phyloP scores from a whole-genome alignment of 2,797 vertebrate species.

The Squalus acanthias region DNA sequence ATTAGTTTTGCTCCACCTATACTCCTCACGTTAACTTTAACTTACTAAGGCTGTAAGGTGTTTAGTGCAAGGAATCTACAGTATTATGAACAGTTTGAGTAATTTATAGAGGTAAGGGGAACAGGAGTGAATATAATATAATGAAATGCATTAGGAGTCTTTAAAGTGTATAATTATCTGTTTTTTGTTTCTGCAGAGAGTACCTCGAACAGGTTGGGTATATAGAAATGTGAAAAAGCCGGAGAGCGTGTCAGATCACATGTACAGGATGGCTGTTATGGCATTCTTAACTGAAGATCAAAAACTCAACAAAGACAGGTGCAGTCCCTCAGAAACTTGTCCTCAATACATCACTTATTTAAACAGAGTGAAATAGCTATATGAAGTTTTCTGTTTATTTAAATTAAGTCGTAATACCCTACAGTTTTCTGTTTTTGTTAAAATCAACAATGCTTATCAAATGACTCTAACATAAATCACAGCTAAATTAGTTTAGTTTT shows the following conservation, averaged over 20 bases:
- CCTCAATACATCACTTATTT: background rate
- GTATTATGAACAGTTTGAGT: background rate
- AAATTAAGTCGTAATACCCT: background rate
- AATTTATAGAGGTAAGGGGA: background rate
- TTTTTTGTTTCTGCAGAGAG: conserved; percentile 59
- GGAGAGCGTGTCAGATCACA: conserved; percentile 93
- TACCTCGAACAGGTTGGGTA: conserved; percentile 89
- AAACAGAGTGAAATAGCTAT: background rate
- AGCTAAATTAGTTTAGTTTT: background rate
- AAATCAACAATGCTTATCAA: background rate
- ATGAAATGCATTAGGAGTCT: background rate
- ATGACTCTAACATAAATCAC: background rate
- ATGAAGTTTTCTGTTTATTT: background rate
- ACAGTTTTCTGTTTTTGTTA: background rate
- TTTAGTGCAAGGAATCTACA: background rate
- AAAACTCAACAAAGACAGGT: conserved; percentile 81
- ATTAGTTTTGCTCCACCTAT: background rate
- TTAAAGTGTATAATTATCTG: background rate
- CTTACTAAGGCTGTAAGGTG: background rate
- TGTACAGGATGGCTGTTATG: conserved; percentile 98
- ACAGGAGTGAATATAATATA: background rate
- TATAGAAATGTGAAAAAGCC: conserved; percentile 78
- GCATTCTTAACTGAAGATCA: conserved; percentile 80
- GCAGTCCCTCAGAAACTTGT: conserved; percentile 39
- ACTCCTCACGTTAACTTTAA: background rate